Percentiles rank a stretch among this genome's conserved stretches.
phyloP scores from a whole-genome alignment of 2,113 vertebrate species.

The Ammodytes marinus region DNA sequence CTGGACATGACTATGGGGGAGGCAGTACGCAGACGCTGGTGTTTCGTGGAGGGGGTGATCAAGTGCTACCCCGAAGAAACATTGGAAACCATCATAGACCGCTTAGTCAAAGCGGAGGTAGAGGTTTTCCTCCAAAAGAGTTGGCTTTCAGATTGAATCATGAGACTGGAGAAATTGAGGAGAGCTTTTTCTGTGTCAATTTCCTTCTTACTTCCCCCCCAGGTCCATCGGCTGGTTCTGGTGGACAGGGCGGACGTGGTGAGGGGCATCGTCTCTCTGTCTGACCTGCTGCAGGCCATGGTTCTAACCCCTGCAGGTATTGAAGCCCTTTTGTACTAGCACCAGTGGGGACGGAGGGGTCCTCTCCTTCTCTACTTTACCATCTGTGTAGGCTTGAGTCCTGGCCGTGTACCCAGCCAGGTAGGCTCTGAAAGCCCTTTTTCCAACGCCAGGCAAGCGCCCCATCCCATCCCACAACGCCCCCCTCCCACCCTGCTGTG shows the following conservation, averaged over 20 bases:
- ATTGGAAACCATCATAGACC: constrained; percentile 89
- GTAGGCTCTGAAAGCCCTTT: constrained; percentile 38
- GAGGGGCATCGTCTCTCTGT: constrained; percentile 94
- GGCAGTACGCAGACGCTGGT: constrained; percentile 82
- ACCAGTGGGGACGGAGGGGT: background rate
- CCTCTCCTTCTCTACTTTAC: constrained; percentile 1
- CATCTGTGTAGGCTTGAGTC: constrained; percentile 24
- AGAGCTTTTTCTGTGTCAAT: background rate
- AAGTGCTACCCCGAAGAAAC: constrained; percentile 92
- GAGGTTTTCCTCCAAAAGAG: background rate
- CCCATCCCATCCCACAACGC: background rate
- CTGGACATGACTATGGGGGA: constrained; percentile 92
- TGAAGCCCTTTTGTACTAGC: constrained; percentile 90
- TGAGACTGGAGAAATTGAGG: background rate
- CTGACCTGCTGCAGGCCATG: constrained; percentile 96
- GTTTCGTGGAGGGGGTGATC: constrained; percentile 91
- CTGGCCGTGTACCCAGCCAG: constrained; percentile 14
- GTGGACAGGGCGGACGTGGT: constrained; percentile 89
- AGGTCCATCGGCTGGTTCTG: constrained; percentile 97
- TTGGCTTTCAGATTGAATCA: background rate
- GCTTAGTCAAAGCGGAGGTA: constrained; percentile 92
- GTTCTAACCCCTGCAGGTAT: constrained; percentile 95
- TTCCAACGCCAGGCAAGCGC: background rate
- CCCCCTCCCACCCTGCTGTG: background rate
- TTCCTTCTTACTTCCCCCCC: constrained; percentile 14